These are phyloP conservation scores for Anoura caudifer DNA, from an alignment of 2,113 vertebrate genomes.

Conservation along the genomic window DNA sequence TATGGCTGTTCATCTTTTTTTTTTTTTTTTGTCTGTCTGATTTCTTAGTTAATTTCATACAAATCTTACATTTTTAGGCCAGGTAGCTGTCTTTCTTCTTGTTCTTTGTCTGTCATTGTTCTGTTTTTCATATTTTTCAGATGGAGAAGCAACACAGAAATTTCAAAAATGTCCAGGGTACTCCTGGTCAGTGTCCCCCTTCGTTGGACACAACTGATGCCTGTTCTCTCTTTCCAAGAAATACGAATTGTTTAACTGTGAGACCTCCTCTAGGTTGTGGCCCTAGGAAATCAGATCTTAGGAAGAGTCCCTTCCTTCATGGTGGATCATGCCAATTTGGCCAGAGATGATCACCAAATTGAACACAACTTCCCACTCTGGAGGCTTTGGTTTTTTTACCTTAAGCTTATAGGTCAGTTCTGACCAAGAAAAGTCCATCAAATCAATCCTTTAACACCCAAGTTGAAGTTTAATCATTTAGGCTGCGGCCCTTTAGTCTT, in stretches of 20 bases:
- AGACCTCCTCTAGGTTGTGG: conserved; percentile 64
- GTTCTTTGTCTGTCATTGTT: conserved; percentile 57
- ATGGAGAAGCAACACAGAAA: conserved; percentile 69
- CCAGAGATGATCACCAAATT: conserved; percentile 58
- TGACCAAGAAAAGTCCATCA: conserved; percentile 51
- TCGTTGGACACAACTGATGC: conserved; percentile 65
- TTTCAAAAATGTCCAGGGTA: conserved; percentile 69
- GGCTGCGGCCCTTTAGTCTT: conserved; percentile 52
- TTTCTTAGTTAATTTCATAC: conserved; percentile 56
- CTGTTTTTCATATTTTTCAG: conserved; percentile 72
- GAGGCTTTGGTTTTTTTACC: conserved; percentile 44
- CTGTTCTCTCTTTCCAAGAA: conserved; percentile 67
- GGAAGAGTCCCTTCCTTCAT: conserved; percentile 57
- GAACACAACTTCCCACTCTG: conserved; percentile 59
- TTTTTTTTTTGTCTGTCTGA: conserved; percentile 27
- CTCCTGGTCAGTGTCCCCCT: conserved; percentile 69
- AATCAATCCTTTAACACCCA: conserved; percentile 15
- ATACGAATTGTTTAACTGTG: conserved; percentile 73
- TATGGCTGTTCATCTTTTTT: conserved; percentile 47
- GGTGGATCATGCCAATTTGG: conserved; percentile 56
- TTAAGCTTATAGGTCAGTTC: not conserved
- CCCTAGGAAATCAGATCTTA: conserved; percentile 66
- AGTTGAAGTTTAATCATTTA: conserved; percentile 47
- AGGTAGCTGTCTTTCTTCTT: conserved; percentile 30
- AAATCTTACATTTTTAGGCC: conserved; percentile 55